Evolutionary conservation across 2,113 vertebrate genomes (phyloP).

Genomic region (Aphyosemion australe): DNA sequence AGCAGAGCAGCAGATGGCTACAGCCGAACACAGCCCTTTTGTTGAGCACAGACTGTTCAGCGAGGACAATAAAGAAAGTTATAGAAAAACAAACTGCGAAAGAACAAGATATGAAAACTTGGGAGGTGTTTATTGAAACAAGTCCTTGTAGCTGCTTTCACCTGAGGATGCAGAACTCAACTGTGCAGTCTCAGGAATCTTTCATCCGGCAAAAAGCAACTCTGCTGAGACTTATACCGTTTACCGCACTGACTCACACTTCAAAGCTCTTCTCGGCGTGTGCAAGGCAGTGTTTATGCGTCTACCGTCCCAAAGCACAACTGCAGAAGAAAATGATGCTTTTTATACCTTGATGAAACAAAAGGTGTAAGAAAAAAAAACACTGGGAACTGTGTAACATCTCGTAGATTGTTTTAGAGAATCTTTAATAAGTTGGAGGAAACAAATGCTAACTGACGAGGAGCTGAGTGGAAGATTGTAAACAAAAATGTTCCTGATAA

Average conservation of each 20-base stretch:
- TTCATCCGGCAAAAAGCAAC: slow-evolving; percentile 65
- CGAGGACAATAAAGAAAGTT: slow-evolving; percentile 20
- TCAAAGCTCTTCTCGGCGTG: slow-evolving; percentile 58
- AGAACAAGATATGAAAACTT: slow-evolving; percentile 18
- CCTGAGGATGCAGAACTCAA: slow-evolving; percentile 56
- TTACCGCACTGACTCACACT: slow-evolving; percentile 50
- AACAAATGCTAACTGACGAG: not conserved
- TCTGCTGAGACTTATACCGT: slow-evolving; percentile 52
- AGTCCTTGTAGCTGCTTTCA: slow-evolving; percentile 56
- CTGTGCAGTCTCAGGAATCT: slow-evolving; percentile 55
- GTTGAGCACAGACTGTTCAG: slow-evolving; percentile 48
- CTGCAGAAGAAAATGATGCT: slow-evolving; percentile 4
- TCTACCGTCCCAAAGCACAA: slow-evolving; percentile 43
- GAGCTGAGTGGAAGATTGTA: not conserved
- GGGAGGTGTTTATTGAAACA: slow-evolving; percentile 56
- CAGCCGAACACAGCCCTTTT: slow-evolving; percentile 48
- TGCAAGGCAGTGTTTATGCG: slow-evolving; percentile 35
- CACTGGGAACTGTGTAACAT: slow-evolving; percentile 2
- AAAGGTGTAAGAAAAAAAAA: slow-evolving; percentile 33
- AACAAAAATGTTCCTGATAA: not conserved
- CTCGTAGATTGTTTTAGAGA: not conserved
- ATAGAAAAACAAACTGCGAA: slow-evolving; percentile 6
- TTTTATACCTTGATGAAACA: slow-evolving; percentile 24
- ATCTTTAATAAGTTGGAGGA: not conserved
- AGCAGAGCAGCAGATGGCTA: slow-evolving; percentile 43